phyloP scores from a whole-genome alignment of 2,113 vertebrate genomes.

The Pelmatolapia mariae region DNA sequence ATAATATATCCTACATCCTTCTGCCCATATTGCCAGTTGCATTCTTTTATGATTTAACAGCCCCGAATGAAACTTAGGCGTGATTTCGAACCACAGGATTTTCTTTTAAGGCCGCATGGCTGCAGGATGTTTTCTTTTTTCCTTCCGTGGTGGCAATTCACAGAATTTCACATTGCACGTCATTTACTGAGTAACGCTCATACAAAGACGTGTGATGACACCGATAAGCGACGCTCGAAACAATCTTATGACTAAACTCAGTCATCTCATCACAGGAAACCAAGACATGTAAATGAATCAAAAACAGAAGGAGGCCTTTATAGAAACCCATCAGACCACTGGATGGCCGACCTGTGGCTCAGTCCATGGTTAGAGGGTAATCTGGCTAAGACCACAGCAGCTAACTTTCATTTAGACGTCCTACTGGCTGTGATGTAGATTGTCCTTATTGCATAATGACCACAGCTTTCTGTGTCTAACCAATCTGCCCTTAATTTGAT shows the following conservation, averaged over 20 bases:
- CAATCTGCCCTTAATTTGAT: slow-evolving; percentile 25
- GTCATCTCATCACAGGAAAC: background rate
- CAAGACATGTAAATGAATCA: slow-evolving; percentile 3
- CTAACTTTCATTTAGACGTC: slow-evolving; percentile 9
- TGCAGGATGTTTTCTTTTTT: background rate
- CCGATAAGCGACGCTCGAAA: background rate
- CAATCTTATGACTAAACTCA: background rate
- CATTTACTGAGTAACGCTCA: background rate
- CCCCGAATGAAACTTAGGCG: background rate
- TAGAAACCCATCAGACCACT: slow-evolving; percentile 3
- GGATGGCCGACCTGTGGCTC: slow-evolving; percentile 14
- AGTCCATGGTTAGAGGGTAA: slow-evolving; percentile 18
- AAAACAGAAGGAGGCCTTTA: slow-evolving; percentile 6
- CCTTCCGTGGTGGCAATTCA: background rate
- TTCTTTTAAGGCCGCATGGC: background rate
- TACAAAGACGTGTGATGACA: background rate
- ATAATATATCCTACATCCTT: background rate
- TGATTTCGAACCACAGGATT: background rate
- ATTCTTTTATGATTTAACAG: background rate
- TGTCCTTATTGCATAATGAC: slow-evolving; percentile 7
- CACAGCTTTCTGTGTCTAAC: slow-evolving; percentile 28
- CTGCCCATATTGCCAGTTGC: background rate
- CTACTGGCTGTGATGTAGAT: background rate
- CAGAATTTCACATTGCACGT: background rate
- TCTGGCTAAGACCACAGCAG: slow-evolving; percentile 29